A percentile compares a stretch with the other conserved stretches of the same genome.
Evolutionary conservation across 1,140 invertebrate genomes (phyloP).

Genomic region (Leptinotarsa undecemlineata): DNA sequence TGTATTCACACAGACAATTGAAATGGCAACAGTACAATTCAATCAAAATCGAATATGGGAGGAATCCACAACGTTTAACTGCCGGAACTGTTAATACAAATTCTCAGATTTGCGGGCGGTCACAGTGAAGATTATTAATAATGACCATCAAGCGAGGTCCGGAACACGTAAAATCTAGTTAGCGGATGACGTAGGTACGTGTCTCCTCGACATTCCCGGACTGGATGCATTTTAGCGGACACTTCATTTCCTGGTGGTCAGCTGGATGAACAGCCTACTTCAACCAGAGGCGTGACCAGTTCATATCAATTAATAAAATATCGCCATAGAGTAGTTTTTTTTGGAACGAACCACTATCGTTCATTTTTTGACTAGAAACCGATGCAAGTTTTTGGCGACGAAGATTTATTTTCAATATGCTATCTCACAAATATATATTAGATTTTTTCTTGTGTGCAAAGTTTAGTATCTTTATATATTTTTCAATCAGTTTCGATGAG

Average conservation of each 20-base stretch:
- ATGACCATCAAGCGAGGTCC: neutral
- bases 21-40: neutral
- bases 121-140: neutral
- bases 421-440: too few species aligned
- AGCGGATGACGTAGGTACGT: neutral
- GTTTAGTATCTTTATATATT: too few species aligned
- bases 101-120: neutral
- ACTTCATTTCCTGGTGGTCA: neutral
- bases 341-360: too few species aligned
- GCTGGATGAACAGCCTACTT: neutral
- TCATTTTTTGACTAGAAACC: too few species aligned
- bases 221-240: neutral
- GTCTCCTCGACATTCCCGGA: neutral
- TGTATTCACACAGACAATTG: neutral
- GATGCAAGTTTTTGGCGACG: too few species aligned
- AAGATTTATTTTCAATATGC: too few species aligned
- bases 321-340: too few species aligned
- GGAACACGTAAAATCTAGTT: slow-evolving; percentile 3
- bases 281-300: neutral
- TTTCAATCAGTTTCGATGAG: too few species aligned
- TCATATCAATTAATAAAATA: too few species aligned
- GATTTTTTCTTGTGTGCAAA: too few species aligned
- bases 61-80: neutral
- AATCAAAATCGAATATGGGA: neutral
- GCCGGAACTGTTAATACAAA: neutral